Conservation (phyloP, 2,888 invertebrate genomes). For the Drosophila yooni region DNA sequence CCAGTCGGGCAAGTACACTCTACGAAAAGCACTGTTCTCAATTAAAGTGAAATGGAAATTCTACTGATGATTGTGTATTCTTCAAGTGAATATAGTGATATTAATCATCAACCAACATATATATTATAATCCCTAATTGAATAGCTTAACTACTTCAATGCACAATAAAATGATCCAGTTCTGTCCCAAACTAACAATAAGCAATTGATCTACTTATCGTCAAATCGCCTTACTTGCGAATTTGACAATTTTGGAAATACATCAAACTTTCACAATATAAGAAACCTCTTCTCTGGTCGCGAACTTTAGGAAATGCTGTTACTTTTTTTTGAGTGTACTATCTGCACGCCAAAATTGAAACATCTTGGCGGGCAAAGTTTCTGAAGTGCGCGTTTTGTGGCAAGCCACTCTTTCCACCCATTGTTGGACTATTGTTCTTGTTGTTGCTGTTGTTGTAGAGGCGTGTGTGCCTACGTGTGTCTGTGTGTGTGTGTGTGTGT, state of each 20-base stretch:
- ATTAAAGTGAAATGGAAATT: background rate
- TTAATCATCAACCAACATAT: background rate
- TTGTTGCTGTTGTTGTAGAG: conserved; percentile 45
- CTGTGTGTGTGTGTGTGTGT: background rate
- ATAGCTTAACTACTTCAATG: background rate
- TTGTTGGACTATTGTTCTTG: conserved; percentile 21
- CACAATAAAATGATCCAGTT: background rate
- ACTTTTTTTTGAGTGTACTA: conserved; percentile 13
- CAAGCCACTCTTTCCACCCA: conserved; percentile 32
- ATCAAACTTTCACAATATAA: background rate
- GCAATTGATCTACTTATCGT: background rate
- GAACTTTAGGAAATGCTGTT: no score
- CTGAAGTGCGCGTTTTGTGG: conserved; percentile 53
- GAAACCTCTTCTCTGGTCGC: background rate
- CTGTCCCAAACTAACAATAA: background rate
- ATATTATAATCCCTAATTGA: background rate
- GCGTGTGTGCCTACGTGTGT: conserved; percentile 32
- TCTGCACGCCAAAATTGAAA: conserved; percentile 47
- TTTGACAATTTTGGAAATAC: background rate
- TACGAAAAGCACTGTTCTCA: background rate
- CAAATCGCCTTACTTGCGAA: no score
- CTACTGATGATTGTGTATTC: background rate
- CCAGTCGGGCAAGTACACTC: conserved; percentile 2
- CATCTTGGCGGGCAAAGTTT: conserved; percentile 60
- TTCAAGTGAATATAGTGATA: background rate